phyloP scores from a whole-genome alignment of 2,113 vertebrate species.

The Gnathonemus echidnorhynchus region DNA sequence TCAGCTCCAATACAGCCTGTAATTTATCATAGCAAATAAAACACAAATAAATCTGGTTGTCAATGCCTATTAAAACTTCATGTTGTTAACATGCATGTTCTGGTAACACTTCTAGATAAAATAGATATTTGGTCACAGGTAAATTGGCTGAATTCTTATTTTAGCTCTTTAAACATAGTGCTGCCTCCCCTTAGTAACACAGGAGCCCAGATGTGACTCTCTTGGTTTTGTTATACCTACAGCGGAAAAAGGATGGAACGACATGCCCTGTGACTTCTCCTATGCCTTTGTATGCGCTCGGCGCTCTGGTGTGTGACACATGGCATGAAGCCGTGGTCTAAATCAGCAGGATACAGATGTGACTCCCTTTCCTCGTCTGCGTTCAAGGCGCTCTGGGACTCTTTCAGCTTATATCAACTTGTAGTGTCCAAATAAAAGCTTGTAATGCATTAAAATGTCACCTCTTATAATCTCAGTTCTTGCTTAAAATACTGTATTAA shows the following conservation, averaged over 20 bases:
- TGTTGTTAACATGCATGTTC: not conserved
- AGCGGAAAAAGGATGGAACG: not conserved
- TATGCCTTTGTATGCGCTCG: not conserved
- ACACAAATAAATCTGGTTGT: too few species aligned
- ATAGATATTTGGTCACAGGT: not conserved
- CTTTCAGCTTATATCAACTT: not conserved
- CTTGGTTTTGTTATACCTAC: not conserved
- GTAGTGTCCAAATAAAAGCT: too few species aligned
- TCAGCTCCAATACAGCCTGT: not conserved
- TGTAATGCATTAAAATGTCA: not conserved
- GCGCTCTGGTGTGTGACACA: accelerated
- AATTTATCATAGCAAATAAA: too few species aligned
- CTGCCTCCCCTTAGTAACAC: not conserved
- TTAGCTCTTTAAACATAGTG: not conserved
- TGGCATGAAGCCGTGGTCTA: too few species aligned
- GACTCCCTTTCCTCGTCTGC: not conserved
- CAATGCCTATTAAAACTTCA: too few species aligned
- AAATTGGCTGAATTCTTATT: not conserved
- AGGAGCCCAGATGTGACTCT: not conserved
- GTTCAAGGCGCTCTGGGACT: not conserved
- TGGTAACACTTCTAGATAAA: not conserved
- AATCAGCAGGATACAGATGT: not conserved
- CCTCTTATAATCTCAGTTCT: not conserved
- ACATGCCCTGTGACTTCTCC: not conserved
- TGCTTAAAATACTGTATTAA: not conserved